Base-by-base conservation (phyloP, 2,797 vertebrate species). In the Amniataba percoides region DNA sequence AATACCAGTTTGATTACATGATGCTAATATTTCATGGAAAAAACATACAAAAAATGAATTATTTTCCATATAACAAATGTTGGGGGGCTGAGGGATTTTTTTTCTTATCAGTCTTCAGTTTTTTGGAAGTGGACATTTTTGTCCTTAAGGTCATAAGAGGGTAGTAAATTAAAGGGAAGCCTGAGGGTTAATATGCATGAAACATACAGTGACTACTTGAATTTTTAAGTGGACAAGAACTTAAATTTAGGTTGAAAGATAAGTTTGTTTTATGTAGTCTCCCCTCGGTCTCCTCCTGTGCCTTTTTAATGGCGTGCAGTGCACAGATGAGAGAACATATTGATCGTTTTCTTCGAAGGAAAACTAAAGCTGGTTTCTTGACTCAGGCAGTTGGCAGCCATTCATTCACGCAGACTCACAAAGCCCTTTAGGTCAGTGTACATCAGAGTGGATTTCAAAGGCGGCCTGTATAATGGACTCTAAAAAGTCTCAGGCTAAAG, bases 381-480 rank as follows among this genome's bases (percentile, higher is more conserved):
- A 78, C 62, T 68, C 52, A 11, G 49, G 42, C 27, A 61, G 48
- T 59, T 72, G 77, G 61, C 55, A 85, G 68, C 63, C 25, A 56
- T 77, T 86, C 48, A 73, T 89, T 80, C 74, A 53, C 13, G 23
- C 51, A 42, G 62, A 74, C 59, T 61, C 62, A 52, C 75, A 70
- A 83, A 84, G 25, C 48, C 42, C 61, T 55, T 57, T 18, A 63
- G 61, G 63, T 87, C 69, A 36, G 19, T 34, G 45, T 77, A 74
- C 51, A 74, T 82, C 60, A 70, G 77, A 6, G 45, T 71, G 65
- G 51, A 81, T 81, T 85, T 87, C 45, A 83, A 73, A 84, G 55
- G 79, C 12, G n/a, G 56, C 56, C 21, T 34, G 5, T 71, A 21
- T 69, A 85, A 82, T 86, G 49, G 73, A 76, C 65, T 82, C 59